phyloP scores from a whole-genome alignment of 2,113 vertebrate species.

The Notothenia coriiceps region DNA sequence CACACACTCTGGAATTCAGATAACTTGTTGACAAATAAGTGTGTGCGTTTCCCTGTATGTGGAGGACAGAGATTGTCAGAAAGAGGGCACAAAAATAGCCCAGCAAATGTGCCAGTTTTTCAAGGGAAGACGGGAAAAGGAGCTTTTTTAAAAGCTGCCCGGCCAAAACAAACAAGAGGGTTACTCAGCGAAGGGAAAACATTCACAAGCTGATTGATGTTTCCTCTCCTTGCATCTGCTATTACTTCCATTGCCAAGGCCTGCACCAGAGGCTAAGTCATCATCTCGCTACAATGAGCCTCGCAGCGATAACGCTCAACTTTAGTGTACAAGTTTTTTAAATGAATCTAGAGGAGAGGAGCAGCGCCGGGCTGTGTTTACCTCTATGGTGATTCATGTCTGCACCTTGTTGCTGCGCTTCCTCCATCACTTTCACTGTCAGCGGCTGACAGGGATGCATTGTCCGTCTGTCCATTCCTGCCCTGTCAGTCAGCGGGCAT shows the following conservation, averaged over 20 bases:
- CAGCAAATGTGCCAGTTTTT: constrained; percentile 33
- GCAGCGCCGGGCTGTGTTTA: constrained; percentile 19
- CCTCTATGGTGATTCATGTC: constrained; percentile 50
- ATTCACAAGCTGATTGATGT: constrained; percentile 74
- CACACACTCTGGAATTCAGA: constrained; percentile 40
- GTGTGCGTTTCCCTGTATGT: constrained; percentile 42
- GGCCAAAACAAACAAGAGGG: constrained; percentile 74
- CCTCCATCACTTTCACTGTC: constrained; percentile 56
- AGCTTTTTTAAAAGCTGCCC: constrained; percentile 38
- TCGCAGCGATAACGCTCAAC: constrained; percentile 38
- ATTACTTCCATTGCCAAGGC: constrained; percentile 62
- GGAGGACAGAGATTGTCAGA: neutral
- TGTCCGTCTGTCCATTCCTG: constrained; percentile 39
- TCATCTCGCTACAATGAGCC: constrained; percentile 60
- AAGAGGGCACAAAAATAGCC: constrained; percentile 8
- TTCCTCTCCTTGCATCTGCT: constrained; percentile 75
- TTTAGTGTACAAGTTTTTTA: constrained; percentile 29
- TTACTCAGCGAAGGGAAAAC: constrained; percentile 67
- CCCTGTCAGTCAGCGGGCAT: constrained; percentile 20
- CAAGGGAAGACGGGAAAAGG: constrained; percentile 19
- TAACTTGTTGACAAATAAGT: constrained; percentile 35
- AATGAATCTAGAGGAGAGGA: neutral
- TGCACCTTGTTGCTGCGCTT: constrained; percentile 19
- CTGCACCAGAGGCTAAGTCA: constrained; percentile 50
- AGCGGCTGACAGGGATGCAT: constrained; percentile 9